These are phyloP conservation scores for Pitta sordida DNA, from an alignment of 2,113 vertebrate species.

Conservation along the genomic window DNA sequence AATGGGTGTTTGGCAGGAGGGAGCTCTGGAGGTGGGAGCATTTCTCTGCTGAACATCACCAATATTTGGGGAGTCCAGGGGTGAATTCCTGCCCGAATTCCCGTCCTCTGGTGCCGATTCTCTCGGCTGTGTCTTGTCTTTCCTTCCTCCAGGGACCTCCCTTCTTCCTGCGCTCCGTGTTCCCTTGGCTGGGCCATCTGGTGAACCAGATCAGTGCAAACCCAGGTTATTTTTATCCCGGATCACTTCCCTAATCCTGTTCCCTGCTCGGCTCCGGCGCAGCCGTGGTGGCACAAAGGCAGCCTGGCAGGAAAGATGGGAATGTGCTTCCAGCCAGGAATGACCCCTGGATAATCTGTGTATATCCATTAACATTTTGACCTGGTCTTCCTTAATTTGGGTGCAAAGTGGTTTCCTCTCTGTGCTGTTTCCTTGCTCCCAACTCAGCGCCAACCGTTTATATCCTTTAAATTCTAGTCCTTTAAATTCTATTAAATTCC, in stretches of 20 bases:
- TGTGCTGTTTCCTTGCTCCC: neutral
- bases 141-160: neutral
- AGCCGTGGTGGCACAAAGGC: neutral
- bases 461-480: neutral
- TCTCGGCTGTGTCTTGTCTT: neutral
- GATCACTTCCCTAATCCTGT: neutral
- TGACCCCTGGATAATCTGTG: neutral
- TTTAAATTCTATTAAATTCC: too few species aligned
- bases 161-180: neutral
- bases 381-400: neutral
- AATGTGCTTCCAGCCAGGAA: neutral
- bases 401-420: neutral
- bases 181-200: neutral
- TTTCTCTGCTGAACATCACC: neutral
- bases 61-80: neutral
- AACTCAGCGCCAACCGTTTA: neutral
- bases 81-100: neutral
- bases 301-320: neutral
- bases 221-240: neutral
- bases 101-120: fast-evolving
- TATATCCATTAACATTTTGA: neutral
- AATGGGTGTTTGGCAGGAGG: neutral
- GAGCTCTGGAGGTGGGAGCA: neutral
- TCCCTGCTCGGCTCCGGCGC: neutral
- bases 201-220: neutral